Base-by-base conservation (phyloP, 2,888 invertebrate genomes). In the Orthosia gracilis region DNA sequence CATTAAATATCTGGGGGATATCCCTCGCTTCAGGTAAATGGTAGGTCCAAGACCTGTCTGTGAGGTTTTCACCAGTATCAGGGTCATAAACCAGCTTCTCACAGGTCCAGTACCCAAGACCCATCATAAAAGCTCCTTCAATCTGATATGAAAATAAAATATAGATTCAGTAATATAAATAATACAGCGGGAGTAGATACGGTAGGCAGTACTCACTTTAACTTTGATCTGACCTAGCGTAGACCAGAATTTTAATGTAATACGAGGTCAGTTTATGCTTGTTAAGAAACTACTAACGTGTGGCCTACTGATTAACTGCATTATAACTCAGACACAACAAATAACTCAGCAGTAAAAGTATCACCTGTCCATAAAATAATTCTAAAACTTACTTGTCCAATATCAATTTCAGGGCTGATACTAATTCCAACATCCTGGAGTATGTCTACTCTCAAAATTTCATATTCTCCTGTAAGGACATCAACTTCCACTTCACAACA, bases 401-500 rank as follows among this genome's bases (percentile, higher is more conserved):
- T 90, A 90, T 98, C 98, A 50, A 98, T 91, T 78, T 96, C 91
- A 4, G 98, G 98, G 89, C 96, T 98, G 70, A 98, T 90, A 91
- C 97, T 97, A 59, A 96, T 92, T 3, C 98, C 98, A 13, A 96
- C 96, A 89, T 98, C 98, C 89, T 97, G 97, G 50, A 97, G 83
- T 61, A 98, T 87, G 89, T 98, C 98, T 0, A 97, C 97, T 82
- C 97, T 94, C 0, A 91, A 87, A 23, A 97, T 90, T 81, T 97
- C 93, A 78, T 96, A 95, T 88, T 98, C 97, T 23, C 98, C 98
- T 5, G 98, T 98, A 59, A 98, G 91, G 0, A 98, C 91, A 90
- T 98, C 98, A 0, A 98, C 90, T 91, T 98, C 98, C 0, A 98
- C 97, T 94, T 98, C 98, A n/a, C 97, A 92, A 12, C 97, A 94